Conservation (phyloP, 2,797 vertebrate genomes). For the Etheostoma perlongum region DNA sequence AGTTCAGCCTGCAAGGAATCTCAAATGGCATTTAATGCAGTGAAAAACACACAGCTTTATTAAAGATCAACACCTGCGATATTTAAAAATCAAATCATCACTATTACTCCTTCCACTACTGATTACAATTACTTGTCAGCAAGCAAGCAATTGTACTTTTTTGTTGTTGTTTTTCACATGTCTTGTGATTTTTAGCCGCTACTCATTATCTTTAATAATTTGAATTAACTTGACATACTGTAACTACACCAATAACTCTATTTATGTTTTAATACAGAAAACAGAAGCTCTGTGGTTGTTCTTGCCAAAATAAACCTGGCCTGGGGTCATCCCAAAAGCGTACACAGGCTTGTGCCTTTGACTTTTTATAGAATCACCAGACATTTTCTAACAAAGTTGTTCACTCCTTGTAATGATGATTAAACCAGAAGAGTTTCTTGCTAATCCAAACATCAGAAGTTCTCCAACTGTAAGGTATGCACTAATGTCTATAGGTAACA, state of each 20-base stretch:
- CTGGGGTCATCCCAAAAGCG: neutral
- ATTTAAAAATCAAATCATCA: neutral
- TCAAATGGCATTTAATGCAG: neutral
- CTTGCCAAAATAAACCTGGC: neutral
- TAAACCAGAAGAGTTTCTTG: neutral
- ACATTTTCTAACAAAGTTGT: neutral
- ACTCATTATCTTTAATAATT: neutral
- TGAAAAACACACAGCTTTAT: neutral
- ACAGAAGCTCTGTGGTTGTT: neutral
- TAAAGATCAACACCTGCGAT: neutral
- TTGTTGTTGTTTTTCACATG: neutral
- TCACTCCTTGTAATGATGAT: neutral
- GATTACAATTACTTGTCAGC: neutral
- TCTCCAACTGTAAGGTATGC: neutral
- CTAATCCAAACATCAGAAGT: neutral
- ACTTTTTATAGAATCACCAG: neutral
- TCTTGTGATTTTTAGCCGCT: neutral
- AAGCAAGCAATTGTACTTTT: too few species aligned
- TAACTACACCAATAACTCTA: neutral
- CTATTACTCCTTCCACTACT: neutral
- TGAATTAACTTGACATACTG: neutral
- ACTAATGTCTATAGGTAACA: too few species aligned
- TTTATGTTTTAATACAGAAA: neutral
- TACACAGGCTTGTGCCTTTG: neutral
- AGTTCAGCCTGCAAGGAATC: conserved; percentile 8